A percentile compares a stretch with the other conserved stretches of the same genome.
These are phyloP conservation scores for Palythoa grandis DNA, from an alignment of 92 coral and sea anemone genomes.

Conservation along the genomic window DNA sequence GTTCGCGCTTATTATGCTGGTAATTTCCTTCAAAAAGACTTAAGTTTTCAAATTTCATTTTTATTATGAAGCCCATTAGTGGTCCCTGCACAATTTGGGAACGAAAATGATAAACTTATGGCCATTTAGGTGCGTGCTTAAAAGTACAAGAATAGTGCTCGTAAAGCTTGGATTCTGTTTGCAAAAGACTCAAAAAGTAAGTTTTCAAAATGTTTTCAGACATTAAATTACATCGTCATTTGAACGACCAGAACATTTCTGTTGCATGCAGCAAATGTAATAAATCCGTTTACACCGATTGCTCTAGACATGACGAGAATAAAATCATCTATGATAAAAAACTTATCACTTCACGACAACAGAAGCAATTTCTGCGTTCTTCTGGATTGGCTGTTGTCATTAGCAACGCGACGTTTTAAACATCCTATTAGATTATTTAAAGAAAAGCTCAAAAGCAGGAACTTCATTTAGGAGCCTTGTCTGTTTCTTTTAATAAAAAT, in stretches of 20 bases:
- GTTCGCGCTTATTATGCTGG: too few relatives aligned
- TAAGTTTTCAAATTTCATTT: too few relatives aligned
- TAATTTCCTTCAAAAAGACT: too few relatives aligned
- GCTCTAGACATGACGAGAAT: conserved; percentile 27
- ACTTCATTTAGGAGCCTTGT: conserved; percentile 47
- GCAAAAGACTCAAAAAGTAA: background rate
- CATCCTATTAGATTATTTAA: conserved; percentile 28
- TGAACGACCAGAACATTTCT: background rate
- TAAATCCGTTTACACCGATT: background rate
- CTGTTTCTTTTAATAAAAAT: conserved; percentile 12
- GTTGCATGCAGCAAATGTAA: background rate
- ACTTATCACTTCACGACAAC: conserved; percentile 20
- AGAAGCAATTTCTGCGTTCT: conserved; percentile 16
- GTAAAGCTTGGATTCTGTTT: too few relatives aligned
- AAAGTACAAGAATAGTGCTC: too few relatives aligned
- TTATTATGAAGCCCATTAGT: too few relatives aligned
- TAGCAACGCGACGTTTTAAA: conserved; percentile 27
- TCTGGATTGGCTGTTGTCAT: conserved; percentile 31
- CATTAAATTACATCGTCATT: background rate
- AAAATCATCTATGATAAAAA: background rate
- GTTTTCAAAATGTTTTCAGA: background rate
- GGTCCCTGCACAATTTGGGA: too few relatives aligned
- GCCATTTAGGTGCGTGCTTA: too few relatives aligned
- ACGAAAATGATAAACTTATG: too few relatives aligned
- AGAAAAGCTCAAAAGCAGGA: conserved; percentile 36